Base-by-base conservation (phyloP, 2,888 invertebrate species). In the Phymatocera aterrima region DNA sequence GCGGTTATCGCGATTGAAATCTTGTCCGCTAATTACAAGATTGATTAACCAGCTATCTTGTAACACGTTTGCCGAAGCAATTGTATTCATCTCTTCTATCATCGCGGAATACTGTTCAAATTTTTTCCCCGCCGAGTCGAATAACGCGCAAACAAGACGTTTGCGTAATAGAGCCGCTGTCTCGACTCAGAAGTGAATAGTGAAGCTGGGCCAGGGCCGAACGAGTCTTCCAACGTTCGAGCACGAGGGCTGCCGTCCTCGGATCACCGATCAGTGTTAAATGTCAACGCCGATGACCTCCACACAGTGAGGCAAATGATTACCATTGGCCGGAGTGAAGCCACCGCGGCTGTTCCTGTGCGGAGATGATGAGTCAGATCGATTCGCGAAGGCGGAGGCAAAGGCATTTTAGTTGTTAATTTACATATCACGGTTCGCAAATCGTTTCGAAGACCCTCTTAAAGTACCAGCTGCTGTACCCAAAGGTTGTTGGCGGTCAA, bases 281-380 rank as follows among this genome's bases (percentile, higher is more conserved):
- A 89, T 86, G 89, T 88, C 89, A 89, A 83, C 87, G 84, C 82
- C 85, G 85, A 87, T 87, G 84, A 83, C 57, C 75, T 79, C 81
- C 83, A n/a, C n/a, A n/a, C n/a, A 80, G 80, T 84, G 84, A 82
- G 81, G 84, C 88, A 88, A 89, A 88, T 89, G 87, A 89, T 89
- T 87, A 86, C 87, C 86, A 24, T 51, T 48, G 51, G 72, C 48
- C n/a, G 34, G 15, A 51, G 48, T 48, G 8, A 10, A 51, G 51
- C 51, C 48, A 51, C 51, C 18, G 48, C 18, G 18, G 64, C 37
- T 37, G 34, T 64, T 37, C 21, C 21, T 40, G 21, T n/a, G 65
- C 37, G 65, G 37, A 65, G 60, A 24, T 60, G 24, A 24, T 28
- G 31, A 65, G 65, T 40, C 65, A 65, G 65, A 65, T 37, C 1